Evolutionary conservation across 2,888 invertebrate species (phyloP), one percentile per base, ranked within the genome.

Genomic region (Luffia ferchaultella): DNA sequence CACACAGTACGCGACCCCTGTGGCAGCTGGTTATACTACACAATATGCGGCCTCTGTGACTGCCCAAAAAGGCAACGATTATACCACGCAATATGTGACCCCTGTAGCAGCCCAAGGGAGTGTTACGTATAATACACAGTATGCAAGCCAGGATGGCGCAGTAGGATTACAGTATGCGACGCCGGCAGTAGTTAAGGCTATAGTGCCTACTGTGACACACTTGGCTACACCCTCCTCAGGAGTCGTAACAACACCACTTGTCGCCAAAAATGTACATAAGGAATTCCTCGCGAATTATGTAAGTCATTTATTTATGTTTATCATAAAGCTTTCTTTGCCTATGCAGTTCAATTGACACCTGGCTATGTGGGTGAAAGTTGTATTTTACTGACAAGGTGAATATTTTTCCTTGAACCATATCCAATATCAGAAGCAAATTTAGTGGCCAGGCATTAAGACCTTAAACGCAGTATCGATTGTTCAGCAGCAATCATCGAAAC

Each of bases 271-370:
- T 58, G 80, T 86, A n/a, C 85, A 86, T 58, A 76, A 82, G 12
- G 87, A 87, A 52, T 88, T 89, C 64, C 64, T 87, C 59, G 88
- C 88, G 63, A 86, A 88, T 62, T 88, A 88, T 63, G 89, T 89
- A 67, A 87, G 88, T 5, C 54, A 52, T 53, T 41, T 17, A 18
- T 30, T 30, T 30, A 3, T 30, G 30, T 30, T n/a, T 30, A 30
- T 30, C 30, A 30, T 30, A 7, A n/a, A n/a, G n/a, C n/a, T n/a
- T n/a, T n/a, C n/a, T n/a, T n/a, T n/a, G n/a, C n/a, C n/a, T n/a
- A n/a, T n/a, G n/a, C n/a, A n/a, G n/a, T n/a, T n/a, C n/a, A n/a
- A n/a, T n/a, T n/a, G n/a, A n/a, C n/a, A n/a, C n/a, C n/a, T n/a
- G n/a, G n/a, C n/a, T n/a, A n/a, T n/a, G n/a, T n/a, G n/a, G n/a